Percentiles rank a stretch among this genome's conserved stretches.
phyloP scores from a whole-genome alignment of 2,888 invertebrate genomes.

The Cheilosia scutellata region DNA sequence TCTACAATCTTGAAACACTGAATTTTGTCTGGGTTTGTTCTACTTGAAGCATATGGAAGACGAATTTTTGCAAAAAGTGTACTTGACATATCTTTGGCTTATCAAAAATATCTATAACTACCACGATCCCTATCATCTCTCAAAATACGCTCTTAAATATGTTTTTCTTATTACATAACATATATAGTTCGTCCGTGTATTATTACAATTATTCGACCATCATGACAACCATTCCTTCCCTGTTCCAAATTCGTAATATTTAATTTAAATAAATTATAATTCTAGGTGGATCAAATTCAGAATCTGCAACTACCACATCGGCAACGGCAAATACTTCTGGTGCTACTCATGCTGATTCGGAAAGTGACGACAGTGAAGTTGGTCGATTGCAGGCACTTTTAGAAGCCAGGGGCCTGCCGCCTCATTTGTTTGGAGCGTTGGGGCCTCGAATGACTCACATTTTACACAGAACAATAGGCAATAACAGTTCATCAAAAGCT shows the following conservation, averaged over 20 bases:
- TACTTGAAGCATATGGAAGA: too few species aligned
- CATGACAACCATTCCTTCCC: not conserved
- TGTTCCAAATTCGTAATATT: not conserved
- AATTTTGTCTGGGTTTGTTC: too few species aligned
- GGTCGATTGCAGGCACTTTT: constrained; percentile 96
- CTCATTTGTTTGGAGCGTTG: constrained; percentile 97
- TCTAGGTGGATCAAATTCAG: constrained; percentile 52
- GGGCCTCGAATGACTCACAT: constrained; percentile 98
- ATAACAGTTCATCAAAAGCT: constrained; percentile 94
- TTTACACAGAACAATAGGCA: constrained; percentile 96
- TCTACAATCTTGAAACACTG: too few species aligned
- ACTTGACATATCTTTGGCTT: too few species aligned
- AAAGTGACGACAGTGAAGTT: constrained; percentile 97
- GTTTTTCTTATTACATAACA: too few species aligned
- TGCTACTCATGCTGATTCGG: constrained; percentile 86
- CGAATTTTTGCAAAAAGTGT: too few species aligned
- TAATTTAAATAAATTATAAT: constrained; percentile 5
- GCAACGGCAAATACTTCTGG: constrained; percentile 62
- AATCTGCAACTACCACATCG: constrained; percentile 71
- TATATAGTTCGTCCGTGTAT: too few species aligned
- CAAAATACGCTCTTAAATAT: too few species aligned
- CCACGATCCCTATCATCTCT: too few species aligned
- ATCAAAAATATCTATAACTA: too few species aligned
- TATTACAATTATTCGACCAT: not conserved
- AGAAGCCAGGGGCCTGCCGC: constrained; percentile 97